Percentiles rank a stretch among this genome's conserved stretches.
These are phyloP conservation scores for Ceramica pisi DNA, from an alignment of 2,888 invertebrate genomes.

Conservation along the genomic window DNA sequence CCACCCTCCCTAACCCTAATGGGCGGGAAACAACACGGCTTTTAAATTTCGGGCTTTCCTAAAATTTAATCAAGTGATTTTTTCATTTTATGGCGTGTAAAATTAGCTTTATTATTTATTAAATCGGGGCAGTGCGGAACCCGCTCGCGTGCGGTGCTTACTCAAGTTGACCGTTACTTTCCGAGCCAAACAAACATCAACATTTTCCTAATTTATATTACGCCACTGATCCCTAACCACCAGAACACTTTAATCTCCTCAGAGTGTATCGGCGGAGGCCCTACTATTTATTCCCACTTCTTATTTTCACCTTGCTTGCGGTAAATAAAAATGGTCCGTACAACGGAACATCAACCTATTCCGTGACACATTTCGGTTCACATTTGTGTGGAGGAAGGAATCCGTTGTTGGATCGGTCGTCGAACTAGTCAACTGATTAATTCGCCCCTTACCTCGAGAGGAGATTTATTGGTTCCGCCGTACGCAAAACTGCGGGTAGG, in stretches of 20 bases:
- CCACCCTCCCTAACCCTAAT: conserved; percentile 84
- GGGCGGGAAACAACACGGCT: conserved; percentile 86
- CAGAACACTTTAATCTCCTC: conserved; percentile 88
- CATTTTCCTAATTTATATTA: conserved; percentile 85
- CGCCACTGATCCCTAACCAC: conserved; percentile 75
- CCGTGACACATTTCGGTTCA: conserved; percentile 69
- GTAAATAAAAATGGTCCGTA: conserved; percentile 79
- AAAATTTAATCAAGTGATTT: conserved; percentile 84
- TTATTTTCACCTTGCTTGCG: conserved; percentile 88
- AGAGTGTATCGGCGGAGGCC: conserved; percentile 86
- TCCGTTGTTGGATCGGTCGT: conserved; percentile 81
- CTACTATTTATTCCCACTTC: conserved; percentile 88
- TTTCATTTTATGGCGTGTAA: conserved; percentile 77
- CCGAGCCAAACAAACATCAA: conserved; percentile 74
- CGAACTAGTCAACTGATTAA: conserved; percentile 88
- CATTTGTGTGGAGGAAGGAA: conserved; percentile 69
- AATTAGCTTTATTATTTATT: conserved; percentile 77
- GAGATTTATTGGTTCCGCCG: conserved; percentile 90
- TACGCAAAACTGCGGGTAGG: conserved; percentile 90
- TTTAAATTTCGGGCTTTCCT: conserved; percentile 84
- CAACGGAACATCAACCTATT: conserved; percentile 74
- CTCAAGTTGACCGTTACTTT: conserved; percentile 58
- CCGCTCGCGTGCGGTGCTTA: conserved; percentile 45
- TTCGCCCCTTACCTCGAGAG: conserved; percentile 90
- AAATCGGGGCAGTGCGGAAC: conserved; percentile 56